phyloP scores from a whole-genome alignment of 2,888 invertebrate species.

The Augochlorella aurata region DNA sequence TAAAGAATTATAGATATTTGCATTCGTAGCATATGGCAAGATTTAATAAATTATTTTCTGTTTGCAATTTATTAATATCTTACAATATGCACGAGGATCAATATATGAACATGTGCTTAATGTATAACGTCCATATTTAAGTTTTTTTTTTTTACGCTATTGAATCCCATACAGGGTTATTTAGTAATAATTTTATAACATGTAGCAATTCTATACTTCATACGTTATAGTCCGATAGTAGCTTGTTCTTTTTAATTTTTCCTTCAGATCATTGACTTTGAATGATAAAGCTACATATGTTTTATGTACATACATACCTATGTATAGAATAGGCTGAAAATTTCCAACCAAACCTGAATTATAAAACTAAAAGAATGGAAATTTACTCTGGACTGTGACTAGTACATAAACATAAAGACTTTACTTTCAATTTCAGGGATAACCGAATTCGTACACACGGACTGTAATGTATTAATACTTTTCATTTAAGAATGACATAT shows the following conservation, averaged over 20 bases:
- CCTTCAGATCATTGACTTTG: neutral
- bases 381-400: neutral
- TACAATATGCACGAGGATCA: neutral
- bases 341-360: neutral
- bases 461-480: neutral
- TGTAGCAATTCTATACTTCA: neutral
- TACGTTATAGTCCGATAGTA: neutral
- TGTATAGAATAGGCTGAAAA: neutral
- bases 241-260: neutral
- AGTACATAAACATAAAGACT: neutral
- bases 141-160: neutral
- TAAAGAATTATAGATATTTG: neutral
- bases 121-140: neutral
- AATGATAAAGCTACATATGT: neutral
- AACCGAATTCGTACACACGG: neutral
- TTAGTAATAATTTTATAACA: neutral
- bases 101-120: neutral
- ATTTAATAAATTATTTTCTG: neutral
- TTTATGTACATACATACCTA: too few species aligned
- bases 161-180: too few species aligned
- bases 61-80: neutral
- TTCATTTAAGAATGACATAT: neutral
- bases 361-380: neutral
- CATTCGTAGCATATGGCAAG: neutral
- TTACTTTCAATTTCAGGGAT: neutral